Evolutionary conservation across 2,113 vertebrate genomes (phyloP).

Genomic region (Gadus macrocephalus): DNA sequence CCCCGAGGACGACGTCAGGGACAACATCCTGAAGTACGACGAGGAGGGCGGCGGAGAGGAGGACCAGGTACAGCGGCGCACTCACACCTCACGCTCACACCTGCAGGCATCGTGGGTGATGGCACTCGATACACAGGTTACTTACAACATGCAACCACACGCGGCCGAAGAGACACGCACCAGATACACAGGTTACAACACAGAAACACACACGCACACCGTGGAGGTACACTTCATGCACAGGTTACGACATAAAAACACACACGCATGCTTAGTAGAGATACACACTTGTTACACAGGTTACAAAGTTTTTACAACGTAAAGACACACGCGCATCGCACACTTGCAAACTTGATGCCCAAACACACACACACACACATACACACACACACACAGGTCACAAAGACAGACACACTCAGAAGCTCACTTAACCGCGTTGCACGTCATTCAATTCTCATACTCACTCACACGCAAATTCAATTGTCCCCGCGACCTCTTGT

Average conservation of each 20-base stretch:
- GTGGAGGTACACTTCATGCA: too few species aligned
- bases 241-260: too few species aligned
- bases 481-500: slow-evolving; percentile 65
- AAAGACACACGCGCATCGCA: neutral
- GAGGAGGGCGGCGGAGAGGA: slow-evolving; percentile 98
- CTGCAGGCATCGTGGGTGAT: too few species aligned
- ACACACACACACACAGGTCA: too few species aligned
- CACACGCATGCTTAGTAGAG: too few species aligned
- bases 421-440: too few species aligned
- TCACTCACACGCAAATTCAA: slow-evolving; percentile 44
- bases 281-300: slow-evolving; percentile 2
- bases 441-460: neutral
- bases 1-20: slow-evolving; percentile 92
- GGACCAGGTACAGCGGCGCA: slow-evolving; percentile 81
- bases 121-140: too few species aligned
- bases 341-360: neutral
- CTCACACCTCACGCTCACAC: too few species aligned
- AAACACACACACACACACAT: too few species aligned
- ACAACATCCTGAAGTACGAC: slow-evolving; percentile 98
- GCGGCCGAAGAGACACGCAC: too few species aligned
- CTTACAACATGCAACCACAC: too few species aligned
- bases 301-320: neutral
- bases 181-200: neutral
- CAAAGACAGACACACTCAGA: too few species aligned
- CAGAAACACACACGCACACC: slow-evolving; percentile 12